Percentiles rank a stretch among this genome's conserved stretches.
Conservation (phyloP, 2,797 vertebrate species). For the Sebastes vulpes region DNA sequence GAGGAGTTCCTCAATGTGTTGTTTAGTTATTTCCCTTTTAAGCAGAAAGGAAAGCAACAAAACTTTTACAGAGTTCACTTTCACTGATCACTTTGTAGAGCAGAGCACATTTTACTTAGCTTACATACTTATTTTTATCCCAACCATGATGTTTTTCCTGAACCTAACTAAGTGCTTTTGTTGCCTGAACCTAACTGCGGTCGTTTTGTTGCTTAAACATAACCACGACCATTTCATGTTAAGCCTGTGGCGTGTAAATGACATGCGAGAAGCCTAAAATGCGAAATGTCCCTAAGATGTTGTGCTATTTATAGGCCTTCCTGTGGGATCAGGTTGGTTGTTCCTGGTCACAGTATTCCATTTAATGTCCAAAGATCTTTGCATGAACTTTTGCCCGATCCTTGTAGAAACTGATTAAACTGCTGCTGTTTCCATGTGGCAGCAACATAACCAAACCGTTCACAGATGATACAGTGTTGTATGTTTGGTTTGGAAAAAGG, state of each 20-base stretch:
- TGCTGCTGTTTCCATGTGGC: neutral
- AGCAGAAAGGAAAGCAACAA: conserved; percentile 2
- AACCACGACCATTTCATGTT: no score
- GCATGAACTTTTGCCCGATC: neutral
- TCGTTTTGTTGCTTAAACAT: no score
- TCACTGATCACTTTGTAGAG: neutral
- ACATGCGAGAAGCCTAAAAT: no score
- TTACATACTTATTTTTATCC: no score
- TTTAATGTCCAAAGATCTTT: neutral
- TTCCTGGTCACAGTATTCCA: neutral
- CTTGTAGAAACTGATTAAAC: neutral
- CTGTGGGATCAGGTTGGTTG: neutral
- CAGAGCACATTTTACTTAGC: no score
- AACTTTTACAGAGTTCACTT: neutral
- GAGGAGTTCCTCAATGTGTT: neutral
- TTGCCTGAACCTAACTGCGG: no score
- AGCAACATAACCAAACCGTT: neutral
- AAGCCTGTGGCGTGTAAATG: no score
- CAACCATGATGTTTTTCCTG: no score
- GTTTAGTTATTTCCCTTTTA: neutral
- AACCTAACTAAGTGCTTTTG: no score
- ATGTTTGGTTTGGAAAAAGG: neutral
- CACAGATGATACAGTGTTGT: conserved; percentile 11
- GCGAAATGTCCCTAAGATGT: no score
- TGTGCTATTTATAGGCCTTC: no score